phyloP scores from a whole-genome alignment of 2,113 vertebrate genomes.

The Ranitomeya variabilis region DNA sequence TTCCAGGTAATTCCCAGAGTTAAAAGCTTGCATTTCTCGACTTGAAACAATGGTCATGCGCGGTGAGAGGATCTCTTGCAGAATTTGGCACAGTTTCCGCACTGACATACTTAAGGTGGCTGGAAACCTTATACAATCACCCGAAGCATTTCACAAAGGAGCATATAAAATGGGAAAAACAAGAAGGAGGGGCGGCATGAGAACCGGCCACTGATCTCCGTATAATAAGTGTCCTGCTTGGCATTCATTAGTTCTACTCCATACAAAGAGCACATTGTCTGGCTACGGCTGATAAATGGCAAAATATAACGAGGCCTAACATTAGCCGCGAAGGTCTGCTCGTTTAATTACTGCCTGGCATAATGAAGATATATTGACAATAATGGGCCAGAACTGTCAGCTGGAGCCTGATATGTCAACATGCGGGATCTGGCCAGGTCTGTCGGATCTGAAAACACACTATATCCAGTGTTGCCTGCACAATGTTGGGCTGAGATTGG shows the following conservation, averaged over 20 bases:
- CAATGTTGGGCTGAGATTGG: too few relatives aligned
- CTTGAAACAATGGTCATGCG: not conserved
- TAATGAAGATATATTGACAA: not conserved
- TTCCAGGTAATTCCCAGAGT: not conserved
- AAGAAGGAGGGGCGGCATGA: not conserved
- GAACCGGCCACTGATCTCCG: not conserved
- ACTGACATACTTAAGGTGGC: not conserved
- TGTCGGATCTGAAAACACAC: too few relatives aligned
- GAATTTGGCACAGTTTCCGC: not conserved
- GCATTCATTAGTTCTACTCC: not conserved
- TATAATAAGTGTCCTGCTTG: not conserved
- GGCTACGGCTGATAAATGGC: not conserved
- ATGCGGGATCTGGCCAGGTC: not conserved
- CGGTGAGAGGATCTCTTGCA: not conserved
- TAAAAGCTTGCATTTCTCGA: not conserved
- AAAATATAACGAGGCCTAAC: not conserved
- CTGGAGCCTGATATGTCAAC: not conserved
- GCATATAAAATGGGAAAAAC: not conserved
- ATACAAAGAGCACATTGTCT: conserved; percentile 11
- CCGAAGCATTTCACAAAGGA: conserved; percentile 3
- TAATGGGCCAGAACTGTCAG: not conserved
- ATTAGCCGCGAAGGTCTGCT: not conserved
- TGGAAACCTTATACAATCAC: not conserved
- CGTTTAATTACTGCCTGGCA: not conserved
- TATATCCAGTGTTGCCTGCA: too few relatives aligned